Percentiles rank a stretch among this genome's conserved stretches.
Evolutionary conservation across 2,113 vertebrate genomes (phyloP).

Genomic region (Gymnarchus niloticus): DNA sequence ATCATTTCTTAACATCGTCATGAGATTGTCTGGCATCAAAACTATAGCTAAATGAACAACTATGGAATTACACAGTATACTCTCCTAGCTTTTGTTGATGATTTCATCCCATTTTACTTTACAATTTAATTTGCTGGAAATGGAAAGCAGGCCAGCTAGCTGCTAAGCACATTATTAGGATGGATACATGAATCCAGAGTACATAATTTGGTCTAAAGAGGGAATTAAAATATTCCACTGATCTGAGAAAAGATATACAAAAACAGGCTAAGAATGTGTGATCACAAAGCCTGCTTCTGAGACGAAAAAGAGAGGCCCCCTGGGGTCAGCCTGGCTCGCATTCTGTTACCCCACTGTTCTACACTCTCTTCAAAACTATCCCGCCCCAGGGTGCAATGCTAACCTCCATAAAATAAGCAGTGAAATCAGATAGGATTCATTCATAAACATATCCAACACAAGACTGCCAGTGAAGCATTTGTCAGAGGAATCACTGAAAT

Average conservation of each 20-base stretch:
- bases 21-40: background rate
- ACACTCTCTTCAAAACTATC: background rate
- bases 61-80: background rate
- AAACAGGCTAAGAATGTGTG: background rate
- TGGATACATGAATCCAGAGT: background rate
- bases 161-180: background rate
- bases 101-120: background rate
- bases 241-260: background rate
- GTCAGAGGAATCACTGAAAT: too few relatives aligned
- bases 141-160: background rate
- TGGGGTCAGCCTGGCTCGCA: background rate
- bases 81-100: background rate
- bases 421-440: background rate
- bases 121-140: background rate
- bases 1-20: too few relatives aligned
- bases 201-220: conserved; percentile 15
- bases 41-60: background rate
- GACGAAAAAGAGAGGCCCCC: background rate
- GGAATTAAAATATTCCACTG: background rate
- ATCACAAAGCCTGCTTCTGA: background rate
- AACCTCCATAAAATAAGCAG: background rate
- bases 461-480: background rate
- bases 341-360: background rate
- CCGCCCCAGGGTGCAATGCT: background rate
- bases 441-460: background rate